Evolutionary conservation across 2,888 invertebrate genomes (phyloP).

Genomic region (Bembecia ichneumoniformis): DNA sequence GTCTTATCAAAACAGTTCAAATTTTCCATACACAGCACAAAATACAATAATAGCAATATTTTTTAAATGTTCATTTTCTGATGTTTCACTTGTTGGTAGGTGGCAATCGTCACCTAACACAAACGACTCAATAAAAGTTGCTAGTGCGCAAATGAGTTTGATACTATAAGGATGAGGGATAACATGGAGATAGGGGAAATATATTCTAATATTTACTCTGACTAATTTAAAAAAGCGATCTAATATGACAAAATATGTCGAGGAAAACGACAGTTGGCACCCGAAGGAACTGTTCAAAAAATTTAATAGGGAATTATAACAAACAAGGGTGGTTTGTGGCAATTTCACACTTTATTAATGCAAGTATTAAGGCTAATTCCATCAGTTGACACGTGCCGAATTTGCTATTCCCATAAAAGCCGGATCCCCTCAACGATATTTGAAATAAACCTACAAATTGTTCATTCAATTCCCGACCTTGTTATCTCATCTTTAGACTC

Average conservation of each 20-base stretch:
- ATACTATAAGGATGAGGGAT: too few relatives aligned
- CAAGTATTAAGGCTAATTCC: constrained; percentile 70
- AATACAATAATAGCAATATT: too few relatives aligned
- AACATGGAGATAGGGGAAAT: too few relatives aligned
- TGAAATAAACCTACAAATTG: constrained; percentile 17
- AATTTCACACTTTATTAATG: constrained; percentile 74
- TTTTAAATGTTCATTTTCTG: too few relatives aligned
- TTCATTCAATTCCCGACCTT: constrained; percentile 34
- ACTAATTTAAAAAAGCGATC: constrained; percentile 31
- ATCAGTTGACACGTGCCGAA: constrained; percentile 66
- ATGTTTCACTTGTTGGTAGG: too few relatives aligned
- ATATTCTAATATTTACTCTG: too few relatives aligned
- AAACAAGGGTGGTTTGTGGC: constrained; percentile 56
- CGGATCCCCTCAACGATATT: constrained; percentile 24
- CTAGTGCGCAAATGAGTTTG: too few relatives aligned
- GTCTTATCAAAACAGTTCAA: too few relatives aligned
- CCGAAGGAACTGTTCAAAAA: constrained; percentile 16
- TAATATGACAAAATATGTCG: constrained; percentile 21
- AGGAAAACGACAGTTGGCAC: constrained; percentile 8
- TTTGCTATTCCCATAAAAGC: constrained; percentile 66
- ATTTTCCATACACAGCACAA: too few relatives aligned
- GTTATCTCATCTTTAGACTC: constrained; percentile 5
- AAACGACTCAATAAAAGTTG: too few relatives aligned
- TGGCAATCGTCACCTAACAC: too few relatives aligned
- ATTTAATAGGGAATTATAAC: constrained; percentile 65